Conservation (phyloP, 2,797 vertebrate species). For the Manis crassicaudata region DNA sequence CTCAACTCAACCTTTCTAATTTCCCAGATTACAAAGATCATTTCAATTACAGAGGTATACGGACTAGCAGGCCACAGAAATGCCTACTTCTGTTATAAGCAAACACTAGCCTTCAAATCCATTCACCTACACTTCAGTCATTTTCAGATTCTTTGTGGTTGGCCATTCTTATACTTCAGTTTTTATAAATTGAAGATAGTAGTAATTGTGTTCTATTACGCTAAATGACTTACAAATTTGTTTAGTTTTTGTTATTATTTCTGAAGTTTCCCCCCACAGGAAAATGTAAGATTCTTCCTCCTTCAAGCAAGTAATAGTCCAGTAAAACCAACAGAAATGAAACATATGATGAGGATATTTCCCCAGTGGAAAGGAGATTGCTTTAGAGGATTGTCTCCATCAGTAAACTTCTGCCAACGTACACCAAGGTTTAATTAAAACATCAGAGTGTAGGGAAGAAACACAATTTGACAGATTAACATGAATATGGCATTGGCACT, state of each 20-base stretch:
- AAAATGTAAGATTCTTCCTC: neutral
- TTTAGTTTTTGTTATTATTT: neutral
- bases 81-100: neutral
- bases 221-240: neutral
- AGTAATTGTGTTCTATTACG: neutral
- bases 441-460: conserved; percentile 49
- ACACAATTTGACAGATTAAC: conserved; percentile 51
- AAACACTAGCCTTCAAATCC: neutral
- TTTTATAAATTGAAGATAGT: conserved; percentile 8
- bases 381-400: conserved; percentile 49
- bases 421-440: conserved; percentile 54
- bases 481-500: conserved; percentile 15
- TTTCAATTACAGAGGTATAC: neutral
- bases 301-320: neutral
- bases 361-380: neutral
- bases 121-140: neutral
- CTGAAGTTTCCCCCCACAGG: neutral
- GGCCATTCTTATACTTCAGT: neutral
- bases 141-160: neutral
- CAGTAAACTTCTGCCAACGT: conserved; percentile 36
- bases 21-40: neutral
- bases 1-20: neutral
- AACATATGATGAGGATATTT: neutral
- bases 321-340: conserved; percentile 3
- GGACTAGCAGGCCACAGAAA: neutral